phyloP scores from a whole-genome alignment of 2,797 vertebrate genomes.

The Limnodromus scolopaceus region DNA sequence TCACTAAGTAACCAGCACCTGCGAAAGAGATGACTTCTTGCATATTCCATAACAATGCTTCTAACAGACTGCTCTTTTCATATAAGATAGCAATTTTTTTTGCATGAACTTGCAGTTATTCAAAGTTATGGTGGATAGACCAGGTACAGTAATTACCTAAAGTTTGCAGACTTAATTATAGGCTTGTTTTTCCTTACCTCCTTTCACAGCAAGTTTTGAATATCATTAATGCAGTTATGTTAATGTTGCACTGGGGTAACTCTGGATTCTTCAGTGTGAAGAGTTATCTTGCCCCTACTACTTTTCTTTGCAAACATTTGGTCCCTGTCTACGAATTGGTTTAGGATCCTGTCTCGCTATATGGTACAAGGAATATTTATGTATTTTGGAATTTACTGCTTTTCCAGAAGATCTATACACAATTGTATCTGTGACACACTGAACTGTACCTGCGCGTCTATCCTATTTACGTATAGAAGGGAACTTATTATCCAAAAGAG shows the following conservation, averaged over 20 bases:
- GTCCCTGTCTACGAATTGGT: conserved; percentile 32
- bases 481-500: conserved; percentile 28
- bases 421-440: not conserved
- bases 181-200: conserved; percentile 15
- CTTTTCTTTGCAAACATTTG: conserved; percentile 7
- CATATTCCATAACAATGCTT: conserved; percentile 66
- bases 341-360: conserved; percentile 12
- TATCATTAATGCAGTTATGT: not conserved
- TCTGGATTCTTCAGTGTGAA: not conserved
- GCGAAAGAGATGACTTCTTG: not conserved
- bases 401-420: conserved; percentile 40
- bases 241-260: not conserved
- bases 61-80: conserved; percentile 80
- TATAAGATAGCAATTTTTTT: conserved; percentile 72
- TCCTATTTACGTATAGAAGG: conserved; percentile 13
- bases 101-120: conserved; percentile 78
- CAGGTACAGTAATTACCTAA: conserved; percentile 72
- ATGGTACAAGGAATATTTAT: conserved; percentile 70
- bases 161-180: conserved; percentile 55
- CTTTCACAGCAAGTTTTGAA: not conserved
- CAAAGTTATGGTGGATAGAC: conserved; percentile 72
- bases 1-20: conserved; percentile 87
- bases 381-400: conserved; percentile 55
- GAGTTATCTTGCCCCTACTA: not conserved
- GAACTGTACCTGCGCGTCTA: conserved; percentile 47